These are phyloP conservation scores for Philereme vetulata DNA, from an alignment of 2,888 invertebrate species.

Conservation along the genomic window DNA sequence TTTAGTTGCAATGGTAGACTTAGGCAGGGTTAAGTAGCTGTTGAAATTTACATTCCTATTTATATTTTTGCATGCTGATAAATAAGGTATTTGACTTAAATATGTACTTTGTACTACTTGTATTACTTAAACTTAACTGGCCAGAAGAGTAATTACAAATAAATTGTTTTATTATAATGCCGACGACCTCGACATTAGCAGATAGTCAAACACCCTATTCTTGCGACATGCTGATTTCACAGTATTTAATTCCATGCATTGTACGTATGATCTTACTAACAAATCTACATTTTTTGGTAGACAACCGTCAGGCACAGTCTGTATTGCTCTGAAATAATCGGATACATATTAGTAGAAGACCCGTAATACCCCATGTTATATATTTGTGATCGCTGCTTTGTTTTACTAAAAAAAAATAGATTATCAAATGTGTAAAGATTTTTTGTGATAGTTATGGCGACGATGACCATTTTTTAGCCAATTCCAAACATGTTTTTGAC, in stretches of 20 bases:
- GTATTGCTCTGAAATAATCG: conserved; percentile 78
- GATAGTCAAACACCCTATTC: conserved; percentile 25
- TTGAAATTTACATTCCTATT: too few species aligned
- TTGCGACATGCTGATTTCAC: conserved; percentile 19
- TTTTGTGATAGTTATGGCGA: too few species aligned
- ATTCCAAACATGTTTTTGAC: too few species aligned
- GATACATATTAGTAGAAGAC: conserved; percentile 31
- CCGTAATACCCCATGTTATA: conserved; percentile 10
- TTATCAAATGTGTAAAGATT: neutral
- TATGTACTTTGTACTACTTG: too few species aligned
- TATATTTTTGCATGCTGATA: neutral
- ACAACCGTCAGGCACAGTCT: conserved; percentile 80
- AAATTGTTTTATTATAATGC: too few species aligned
- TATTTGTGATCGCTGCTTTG: neutral
- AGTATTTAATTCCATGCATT: conserved; percentile 60
- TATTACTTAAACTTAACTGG: too few species aligned
- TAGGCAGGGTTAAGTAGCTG: too few species aligned
- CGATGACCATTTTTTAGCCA: too few species aligned
- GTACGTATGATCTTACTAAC: conserved; percentile 75
- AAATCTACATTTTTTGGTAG: conserved; percentile 83
- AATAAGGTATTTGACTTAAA: conserved; percentile 3
- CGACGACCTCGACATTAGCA: too few species aligned
- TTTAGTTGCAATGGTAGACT: too few species aligned
- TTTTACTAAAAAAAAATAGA: conserved; percentile 9
- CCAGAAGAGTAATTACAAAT: too few species aligned